Evolutionary conservation across 2,888 invertebrate genomes (phyloP), one percentile per base, ranked within the genome.

Genomic region (Volucella zonaria): DNA sequence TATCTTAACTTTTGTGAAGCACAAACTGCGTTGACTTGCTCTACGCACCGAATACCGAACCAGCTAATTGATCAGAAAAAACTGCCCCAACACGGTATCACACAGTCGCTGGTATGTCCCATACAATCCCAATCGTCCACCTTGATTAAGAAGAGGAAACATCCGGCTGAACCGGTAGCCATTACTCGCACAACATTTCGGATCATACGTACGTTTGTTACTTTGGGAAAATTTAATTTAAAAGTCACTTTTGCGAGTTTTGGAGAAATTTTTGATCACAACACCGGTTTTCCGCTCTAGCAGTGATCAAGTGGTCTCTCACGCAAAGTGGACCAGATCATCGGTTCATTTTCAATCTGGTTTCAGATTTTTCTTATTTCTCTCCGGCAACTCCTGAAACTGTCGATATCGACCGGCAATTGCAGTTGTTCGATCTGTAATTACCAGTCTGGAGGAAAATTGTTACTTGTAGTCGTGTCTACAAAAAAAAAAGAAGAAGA

Each of bases 241-340:
- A 70, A 81, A 80, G 67, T 62, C 67, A 80, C 54, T 54, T 67
- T 75, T 80, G 14, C 56, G 56, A 51, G 31, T 79, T 78, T 85
- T 73, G 81, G 85, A 73, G 81, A 85, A 85, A 85, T 81, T 81
- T 59, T 75, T 75, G 43, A 47, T n/a, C 40, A 14, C 18, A 14
- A 18, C 62, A 73, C 71, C 66, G 76, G 61, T 62, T 70, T 59
- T 45, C 18, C 45, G 12, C n/a, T n/a, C 14, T 56, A 51, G 15
- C n/a, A 45, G 18, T 15, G 40, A 18, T 18, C n/a, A 31, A 23
- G 14, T 54, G n/a, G 10, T 45, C 14, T 45, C 38, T 15, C 47
- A 54, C 56, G 31, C 31, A 71, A 85, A 81, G 85, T 85, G 73
- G 76, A 85, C 77, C 85, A 85, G 76, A 73, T 85, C 80, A 76